Conservation (phyloP, 1,140 invertebrate species). For the Antheraea pernyi region DNA sequence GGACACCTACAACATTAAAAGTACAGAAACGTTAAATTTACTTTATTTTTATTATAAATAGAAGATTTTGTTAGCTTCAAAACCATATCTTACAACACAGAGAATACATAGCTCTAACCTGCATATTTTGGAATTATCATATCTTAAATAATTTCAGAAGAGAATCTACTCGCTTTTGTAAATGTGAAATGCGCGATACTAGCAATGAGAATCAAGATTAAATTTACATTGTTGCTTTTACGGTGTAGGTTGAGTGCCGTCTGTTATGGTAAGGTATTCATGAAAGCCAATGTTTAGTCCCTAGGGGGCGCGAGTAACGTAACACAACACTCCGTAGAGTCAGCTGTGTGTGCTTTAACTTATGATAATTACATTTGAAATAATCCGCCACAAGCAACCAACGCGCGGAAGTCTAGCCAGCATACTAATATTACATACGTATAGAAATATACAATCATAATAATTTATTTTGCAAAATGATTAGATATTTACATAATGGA, state of each 20-base stretch:
- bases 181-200: conserved; percentile 40
- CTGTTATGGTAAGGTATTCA: conserved; percentile 74
- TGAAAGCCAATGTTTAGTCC: conserved; percentile 70
- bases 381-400: conserved; percentile 47
- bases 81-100: background rate
- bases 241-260: conserved; percentile 44
- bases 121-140: background rate
- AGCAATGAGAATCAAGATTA: conserved; percentile 64
- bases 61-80: too few species aligned
- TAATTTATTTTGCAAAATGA: background rate
- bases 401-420: conserved; percentile 21
- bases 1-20: too few species aligned
- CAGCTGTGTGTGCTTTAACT: conserved; percentile 47
- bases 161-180: conserved; percentile 23
- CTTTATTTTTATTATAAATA: too few species aligned
- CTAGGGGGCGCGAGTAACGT: conserved; percentile 41
- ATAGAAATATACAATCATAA: conserved; percentile 8
- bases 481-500: background rate
- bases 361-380: conserved; percentile 69
- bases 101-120: background rate
- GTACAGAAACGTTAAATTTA: too few species aligned
- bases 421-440: conserved; percentile 3
- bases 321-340: conserved; percentile 46
- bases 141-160: conserved; percentile 7
- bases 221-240: conserved; percentile 74